Evolutionary conservation across 2,797 vertebrate genomes (phyloP), one percentile per base, ranked within the genome.

Genomic region (Morus bassanus): DNA sequence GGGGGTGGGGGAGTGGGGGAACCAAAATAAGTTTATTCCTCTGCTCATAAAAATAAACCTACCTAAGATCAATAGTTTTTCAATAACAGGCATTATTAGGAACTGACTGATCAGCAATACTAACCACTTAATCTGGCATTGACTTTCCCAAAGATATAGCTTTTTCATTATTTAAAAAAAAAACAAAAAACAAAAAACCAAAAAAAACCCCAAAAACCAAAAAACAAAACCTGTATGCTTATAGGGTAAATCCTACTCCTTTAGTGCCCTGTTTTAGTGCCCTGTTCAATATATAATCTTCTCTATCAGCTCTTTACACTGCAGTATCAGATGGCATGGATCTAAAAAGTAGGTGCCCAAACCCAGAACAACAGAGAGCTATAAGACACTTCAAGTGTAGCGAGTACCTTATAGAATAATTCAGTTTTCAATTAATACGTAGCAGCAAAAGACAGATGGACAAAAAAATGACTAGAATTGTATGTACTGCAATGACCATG

Each of bases 101-200:
- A 88, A 82, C 59, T 94, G 76, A 35, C 46, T 60, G 77, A 82
- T 93, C 83, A 94, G 53, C 88, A 89, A 6, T 79, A 69, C 60
- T 87, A 43, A n/a, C 30, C 39, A 37, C 63, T 91, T 76, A 74
- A 92, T 82, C 53, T 94, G 86, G 72, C 60, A 89, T 8, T 56
- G 65, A 85, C 72, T 91, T 92, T 91, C 78, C 51, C 24, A 33
- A 74, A 94, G 72, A 88, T 74, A 65, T 0, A 91, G 53, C 27
- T 72, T 85, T 93, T 89, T 92, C 41, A 78, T 95, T 88, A 77
- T 60, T 64, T 60, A 76, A 2, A 28, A 41, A 41, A 5, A 14
- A 64, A 56, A 28, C 59, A 56, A 27, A 16, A 11, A 10, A 9
- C 14, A n/a, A n/a, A n/a, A n/a, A n/a, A n/a, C n/a, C n/a, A n/a